phyloP scores from a whole-genome alignment of 2,888 invertebrate genomes.

The Ypsolopha sequella region DNA sequence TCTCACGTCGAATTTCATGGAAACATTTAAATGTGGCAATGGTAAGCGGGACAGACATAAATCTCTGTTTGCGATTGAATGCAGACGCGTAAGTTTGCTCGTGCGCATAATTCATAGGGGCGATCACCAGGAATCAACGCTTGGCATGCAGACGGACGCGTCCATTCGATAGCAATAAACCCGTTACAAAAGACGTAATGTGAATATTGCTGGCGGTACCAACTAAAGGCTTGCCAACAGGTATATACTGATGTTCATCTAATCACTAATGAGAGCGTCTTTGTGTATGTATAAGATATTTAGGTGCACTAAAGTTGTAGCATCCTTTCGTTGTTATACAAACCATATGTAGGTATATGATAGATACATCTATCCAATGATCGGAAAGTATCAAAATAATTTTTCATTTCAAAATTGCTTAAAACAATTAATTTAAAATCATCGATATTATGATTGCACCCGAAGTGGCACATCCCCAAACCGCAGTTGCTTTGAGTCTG shows the following conservation, averaged over 20 bases:
- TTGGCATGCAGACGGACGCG: constrained; percentile 61
- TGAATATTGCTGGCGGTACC: constrained; percentile 39
- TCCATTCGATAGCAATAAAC: constrained; percentile 60
- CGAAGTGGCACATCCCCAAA: constrained; percentile 21
- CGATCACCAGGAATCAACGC: constrained; percentile 61
- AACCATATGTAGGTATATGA: neutral
- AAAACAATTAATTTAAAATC: too few species aligned
- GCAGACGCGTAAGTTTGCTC: constrained; percentile 56
- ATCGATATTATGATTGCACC: constrained; percentile 16
- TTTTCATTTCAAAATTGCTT: neutral
- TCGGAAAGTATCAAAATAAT: neutral
- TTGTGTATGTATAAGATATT: too few species aligned
- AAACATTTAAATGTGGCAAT: constrained; percentile 48
- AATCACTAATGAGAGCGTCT: too few species aligned
- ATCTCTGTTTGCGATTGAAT: constrained; percentile 24
- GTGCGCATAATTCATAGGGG: constrained; percentile 63
- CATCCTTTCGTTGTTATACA: neutral
- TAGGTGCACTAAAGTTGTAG: too few species aligned
- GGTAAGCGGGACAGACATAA: constrained; percentile 41
- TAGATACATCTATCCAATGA: neutral
- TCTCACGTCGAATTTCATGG: constrained; percentile 42
- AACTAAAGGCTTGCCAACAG: neutral
- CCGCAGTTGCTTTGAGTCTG: constrained; percentile 31
- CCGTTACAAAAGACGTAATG: constrained; percentile 59
- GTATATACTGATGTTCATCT: too few species aligned